Evolutionary conservation across 35 echinoderm and acorn worm genomes (phyloP), one percentile per base, ranked within the genome.

Genomic region (Eucidaris tribuloides): DNA sequence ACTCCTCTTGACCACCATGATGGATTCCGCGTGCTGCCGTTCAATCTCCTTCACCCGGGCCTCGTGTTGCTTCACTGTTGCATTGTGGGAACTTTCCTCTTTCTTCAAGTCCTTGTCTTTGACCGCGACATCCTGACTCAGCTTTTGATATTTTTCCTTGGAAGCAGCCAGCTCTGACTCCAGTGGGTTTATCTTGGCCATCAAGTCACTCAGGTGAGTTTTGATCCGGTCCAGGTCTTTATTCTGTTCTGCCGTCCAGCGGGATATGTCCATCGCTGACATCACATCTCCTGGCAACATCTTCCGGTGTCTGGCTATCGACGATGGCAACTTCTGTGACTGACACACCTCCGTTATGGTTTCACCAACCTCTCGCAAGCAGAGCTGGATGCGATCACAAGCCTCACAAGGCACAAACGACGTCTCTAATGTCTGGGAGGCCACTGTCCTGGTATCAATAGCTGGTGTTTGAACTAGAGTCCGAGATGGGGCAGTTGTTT

Each of bases 341-440:
- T 76, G 46, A 41, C 94, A 97, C 31, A 97, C 85, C n/a, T 89
- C 89, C 1, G 76, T 65, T 14, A 97, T 77, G 57, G 88, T 82
- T 20, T 88, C 81, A 39, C 85, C 77, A 1, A 97, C 89, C 15
- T 92, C 82, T 64, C 62, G 85, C 43, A 98, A 81, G 50, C 79
- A 76, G 15, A 98, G 42, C 72, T 98, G 95, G 31, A 98, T 86
- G 43, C 81, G 62, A 2, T 84, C 87, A 64, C 95, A 98, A 9
- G 95, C 78, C 22, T 93, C 95, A 62, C 95, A 98, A 17, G 95
- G 95, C 22, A 98, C 95, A 74, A 98, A 98, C 19, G 86, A 82
- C 37, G 95, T 98, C 81, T 98, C 90, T 25, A 93, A 36, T 18
- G 95, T 98, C 72, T 98, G 95, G n/a, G 80, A 98, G 3, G 95